Percentiles rank a stretch among this genome's conserved stretches.
Evolutionary conservation across 2,113 vertebrate genomes (phyloP).

Genomic region (Pipa parva): DNA sequence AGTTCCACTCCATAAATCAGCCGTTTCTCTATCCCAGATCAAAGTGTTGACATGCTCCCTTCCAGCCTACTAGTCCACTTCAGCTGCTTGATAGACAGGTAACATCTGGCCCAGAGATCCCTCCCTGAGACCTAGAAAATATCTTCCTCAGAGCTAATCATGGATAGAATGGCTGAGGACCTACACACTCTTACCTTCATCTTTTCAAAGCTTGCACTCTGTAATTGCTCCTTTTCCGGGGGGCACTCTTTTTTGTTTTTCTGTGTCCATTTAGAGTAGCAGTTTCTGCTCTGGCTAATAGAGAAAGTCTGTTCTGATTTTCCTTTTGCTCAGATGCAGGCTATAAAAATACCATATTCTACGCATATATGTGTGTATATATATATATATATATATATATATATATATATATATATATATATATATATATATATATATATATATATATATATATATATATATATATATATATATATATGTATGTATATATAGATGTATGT

Average conservation of each 20-base stretch:
- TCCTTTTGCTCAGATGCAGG: too few species aligned
- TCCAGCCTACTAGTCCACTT: slow-evolving; percentile 90
- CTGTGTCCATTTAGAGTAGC: slow-evolving; percentile 16
- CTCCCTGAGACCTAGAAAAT: slow-evolving; percentile 70
- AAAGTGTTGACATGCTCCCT: slow-evolving; percentile 95
- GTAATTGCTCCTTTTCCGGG: slow-evolving; percentile 38
- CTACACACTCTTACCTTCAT: slow-evolving; percentile 62
- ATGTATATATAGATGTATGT: too few species aligned
- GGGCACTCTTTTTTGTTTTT: slow-evolving; percentile 14
- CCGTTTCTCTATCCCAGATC: slow-evolving; percentile 95
- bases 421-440: too few species aligned
- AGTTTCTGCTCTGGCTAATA: background rate
- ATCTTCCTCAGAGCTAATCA: slow-evolving; percentile 76
- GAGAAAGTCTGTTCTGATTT: background rate
- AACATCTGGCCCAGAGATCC: slow-evolving; percentile 86
- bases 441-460: too few species aligned
- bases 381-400: too few species aligned
- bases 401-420: too few species aligned
- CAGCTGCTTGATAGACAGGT: slow-evolving; percentile 98
- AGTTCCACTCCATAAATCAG: slow-evolving; percentile 94
- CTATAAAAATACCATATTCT: too few species aligned
- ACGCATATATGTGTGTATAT: too few species aligned
- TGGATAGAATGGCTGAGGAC: slow-evolving; percentile 59
- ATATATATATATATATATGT: too few species aligned
- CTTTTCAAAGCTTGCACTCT: slow-evolving; percentile 55